phyloP scores from a whole-genome alignment of 2,797 vertebrate species.

The Bradypus variegatus region DNA sequence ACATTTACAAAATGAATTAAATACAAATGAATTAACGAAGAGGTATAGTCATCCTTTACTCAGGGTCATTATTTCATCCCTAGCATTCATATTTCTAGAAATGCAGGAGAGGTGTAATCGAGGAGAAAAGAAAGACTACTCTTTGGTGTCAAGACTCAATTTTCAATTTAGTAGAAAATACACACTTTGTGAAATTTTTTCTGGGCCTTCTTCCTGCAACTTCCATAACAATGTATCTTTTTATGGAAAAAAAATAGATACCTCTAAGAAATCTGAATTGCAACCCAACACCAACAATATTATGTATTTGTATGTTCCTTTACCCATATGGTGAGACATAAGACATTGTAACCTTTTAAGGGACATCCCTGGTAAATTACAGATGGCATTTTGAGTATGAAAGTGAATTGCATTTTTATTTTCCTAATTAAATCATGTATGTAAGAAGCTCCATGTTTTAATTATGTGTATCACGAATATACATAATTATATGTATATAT shows the following conservation, averaged over 20 bases:
- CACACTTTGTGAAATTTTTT: not conserved
- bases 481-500: no score
- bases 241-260: not conserved
- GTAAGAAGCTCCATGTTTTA: not conserved
- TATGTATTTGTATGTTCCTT: not conserved
- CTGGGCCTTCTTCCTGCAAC: not conserved
- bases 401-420: not conserved
- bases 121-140: not conserved
- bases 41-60: not conserved
- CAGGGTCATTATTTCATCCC: not conserved
- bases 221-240: not conserved
- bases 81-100: constrained; percentile 5
- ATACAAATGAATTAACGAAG: constrained; percentile 16
- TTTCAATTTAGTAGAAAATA: not conserved
- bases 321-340: not conserved
- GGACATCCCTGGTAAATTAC: not conserved
- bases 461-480: not conserved
- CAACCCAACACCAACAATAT: not conserved
- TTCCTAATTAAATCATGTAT: not conserved
- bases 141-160: not conserved
- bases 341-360: not conserved
- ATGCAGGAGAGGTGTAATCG: not conserved
- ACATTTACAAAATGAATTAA: constrained; percentile 20
- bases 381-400: not conserved
- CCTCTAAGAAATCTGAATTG: not conserved